Conservation (phyloP, 2,113 vertebrate species). For the Spizaetus ornatus region DNA sequence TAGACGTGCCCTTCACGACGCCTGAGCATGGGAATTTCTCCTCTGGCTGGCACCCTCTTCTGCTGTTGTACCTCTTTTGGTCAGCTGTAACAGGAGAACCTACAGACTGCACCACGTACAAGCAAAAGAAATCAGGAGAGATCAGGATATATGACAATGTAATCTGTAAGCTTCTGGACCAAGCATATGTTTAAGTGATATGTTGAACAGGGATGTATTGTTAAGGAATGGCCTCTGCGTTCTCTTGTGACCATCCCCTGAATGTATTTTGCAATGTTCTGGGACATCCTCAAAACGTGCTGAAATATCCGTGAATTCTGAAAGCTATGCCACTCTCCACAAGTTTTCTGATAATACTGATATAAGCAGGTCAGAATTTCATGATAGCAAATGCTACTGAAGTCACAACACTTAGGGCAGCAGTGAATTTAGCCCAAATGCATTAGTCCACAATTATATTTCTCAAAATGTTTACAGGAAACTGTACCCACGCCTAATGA, state of each 20-base stretch:
- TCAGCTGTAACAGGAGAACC: not conserved
- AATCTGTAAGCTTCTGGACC: not conserved
- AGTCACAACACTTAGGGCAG: not conserved
- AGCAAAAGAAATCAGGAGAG: not conserved
- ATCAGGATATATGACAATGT: not conserved
- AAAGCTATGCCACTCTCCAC: not conserved
- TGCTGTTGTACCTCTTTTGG: not conserved
- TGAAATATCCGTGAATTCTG: not conserved
- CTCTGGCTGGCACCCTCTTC: not conserved
- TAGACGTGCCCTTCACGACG: fast-evolving
- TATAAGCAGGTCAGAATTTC: not conserved
- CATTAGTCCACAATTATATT: not conserved
- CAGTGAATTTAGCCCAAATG: not conserved
- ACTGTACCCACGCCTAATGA: not conserved
- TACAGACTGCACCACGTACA: not conserved
- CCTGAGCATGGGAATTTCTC: not conserved
- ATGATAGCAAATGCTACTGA: not conserved
- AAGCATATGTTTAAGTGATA: not conserved
- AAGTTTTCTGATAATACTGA: not conserved
- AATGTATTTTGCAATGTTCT: not conserved
- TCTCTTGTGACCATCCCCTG: not conserved
- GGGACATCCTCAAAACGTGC: not conserved
- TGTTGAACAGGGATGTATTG: not conserved
- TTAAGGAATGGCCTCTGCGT: not conserved
- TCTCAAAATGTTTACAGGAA: not conserved